Base-by-base conservation (phyloP, 2,113 vertebrate genomes). In the Gymnorhina tibicen region DNA sequence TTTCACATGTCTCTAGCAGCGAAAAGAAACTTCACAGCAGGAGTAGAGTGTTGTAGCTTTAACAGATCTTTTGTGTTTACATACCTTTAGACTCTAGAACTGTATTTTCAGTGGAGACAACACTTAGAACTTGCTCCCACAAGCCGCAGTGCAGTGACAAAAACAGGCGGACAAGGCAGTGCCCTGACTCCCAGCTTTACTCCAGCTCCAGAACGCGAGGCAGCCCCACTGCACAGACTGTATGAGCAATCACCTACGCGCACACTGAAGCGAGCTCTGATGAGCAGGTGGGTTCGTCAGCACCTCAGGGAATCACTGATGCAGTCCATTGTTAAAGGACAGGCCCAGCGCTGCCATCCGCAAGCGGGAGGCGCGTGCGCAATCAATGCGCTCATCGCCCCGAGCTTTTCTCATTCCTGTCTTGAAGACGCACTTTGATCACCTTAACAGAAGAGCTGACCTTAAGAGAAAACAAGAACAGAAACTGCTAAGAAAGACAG, bases 381-480 rank as follows among this genome's bases (percentile, higher is more conserved):
- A 0, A 81, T 62, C 87, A n/a, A 13, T 1, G 49, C 1, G 10
- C 47, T 66, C 33, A 6, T 67, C 14, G 22, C 70, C 39, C 59
- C 6, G 28, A 81, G 70, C 42, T 87, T 41, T 78, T 55, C 63
- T 49, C 41, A 23, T 50, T 50, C 56, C 73, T 66, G 55, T 46
- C 86, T 41, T 39, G 68, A 80, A 88, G 81, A 75, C 0, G 0
- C 60, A 12, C 68, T 93, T 86, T 68, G 55, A 62, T 67, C 69
- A 79, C 89, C 85, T 91, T 77, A 88, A 80, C n/a, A 85, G 82
- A 67, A 87, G 69, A 78, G 73, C 47, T 91, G 73, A 93, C 89
- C 91, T 93, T 73, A 86, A 67, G 69, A 87, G 58, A 70, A 80
- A 90, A 68, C 32, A 75, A 70, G 73, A 94, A 82, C 30, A 79